Evolutionary conservation across 2,797 vertebrate species (phyloP).

Genomic region (Cryptoprocta ferox): DNA sequence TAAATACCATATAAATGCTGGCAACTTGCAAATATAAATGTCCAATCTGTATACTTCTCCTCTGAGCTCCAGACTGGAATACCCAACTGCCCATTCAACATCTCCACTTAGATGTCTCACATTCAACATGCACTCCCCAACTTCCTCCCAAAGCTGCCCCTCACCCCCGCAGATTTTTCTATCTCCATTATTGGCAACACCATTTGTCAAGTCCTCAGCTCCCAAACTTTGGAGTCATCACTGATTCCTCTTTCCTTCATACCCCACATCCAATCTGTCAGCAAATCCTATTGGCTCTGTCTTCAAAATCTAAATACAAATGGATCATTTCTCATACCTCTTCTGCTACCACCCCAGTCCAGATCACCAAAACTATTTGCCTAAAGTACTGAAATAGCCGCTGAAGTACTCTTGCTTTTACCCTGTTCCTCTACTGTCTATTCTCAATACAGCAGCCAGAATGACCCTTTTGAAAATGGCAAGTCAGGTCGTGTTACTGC

Average conservation of each 20-base stretch:
- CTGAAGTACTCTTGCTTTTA: neutral
- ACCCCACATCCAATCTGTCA: neutral
- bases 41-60: neutral
- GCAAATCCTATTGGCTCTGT: neutral
- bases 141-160: neutral
- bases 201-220: neutral
- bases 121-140: neutral
- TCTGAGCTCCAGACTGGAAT: neutral
- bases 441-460: neutral
- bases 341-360: neutral
- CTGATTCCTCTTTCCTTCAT: neutral
- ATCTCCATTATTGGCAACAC: neutral
- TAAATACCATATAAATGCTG: neutral
- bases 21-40: neutral
- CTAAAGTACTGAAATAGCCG: neutral
- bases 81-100: neutral
- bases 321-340: neutral
- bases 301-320: conserved; percentile 28
- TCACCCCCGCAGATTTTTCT: neutral
- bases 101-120: neutral
- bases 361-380: neutral
- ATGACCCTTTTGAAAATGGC: neutral
- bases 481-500: neutral
- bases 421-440: neutral
- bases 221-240: neutral